Evolutionary conservation across 2,888 invertebrate species (phyloP).

Genomic region (Nematopogon swammerdamellus): DNA sequence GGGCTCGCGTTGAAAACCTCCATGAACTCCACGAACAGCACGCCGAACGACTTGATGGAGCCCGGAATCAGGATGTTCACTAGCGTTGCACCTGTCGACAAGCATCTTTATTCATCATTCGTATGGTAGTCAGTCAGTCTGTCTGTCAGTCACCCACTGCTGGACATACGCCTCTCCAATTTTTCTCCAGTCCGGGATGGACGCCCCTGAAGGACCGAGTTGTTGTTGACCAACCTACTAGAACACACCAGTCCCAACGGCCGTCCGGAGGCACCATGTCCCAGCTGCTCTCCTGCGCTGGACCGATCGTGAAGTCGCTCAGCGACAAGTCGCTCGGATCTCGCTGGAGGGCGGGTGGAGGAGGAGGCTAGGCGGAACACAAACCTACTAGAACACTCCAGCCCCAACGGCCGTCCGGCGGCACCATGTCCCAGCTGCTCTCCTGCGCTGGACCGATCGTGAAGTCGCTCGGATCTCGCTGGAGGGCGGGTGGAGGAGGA

Average conservation of each 20-base stretch:
- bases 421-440: conserved; percentile 68
- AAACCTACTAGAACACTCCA: conserved; percentile 70
- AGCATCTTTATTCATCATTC: too few species aligned
- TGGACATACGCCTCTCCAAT: too few species aligned
- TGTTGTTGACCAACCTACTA: conserved; percentile 41
- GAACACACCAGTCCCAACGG: conserved; percentile 82
- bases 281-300: conserved; percentile 56
- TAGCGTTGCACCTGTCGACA: conserved; percentile 66
- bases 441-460: conserved; percentile 47
- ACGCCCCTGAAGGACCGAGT: background rate
- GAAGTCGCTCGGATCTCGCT: too few species aligned
- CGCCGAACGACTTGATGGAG: conserved; percentile 85
- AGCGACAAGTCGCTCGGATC: too few species aligned
- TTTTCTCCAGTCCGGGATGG: too few species aligned
- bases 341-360: conserved; percentile 20
- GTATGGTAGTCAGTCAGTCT: too few species aligned
- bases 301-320: too few species aligned
- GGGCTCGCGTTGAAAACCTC: conserved; percentile 73
- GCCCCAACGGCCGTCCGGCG: conserved; percentile 84
- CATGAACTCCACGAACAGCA: conserved; percentile 77
- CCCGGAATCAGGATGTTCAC: conserved; percentile 85
- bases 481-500: conserved; percentile 14
- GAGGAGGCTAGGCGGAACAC: conserved; percentile 3
- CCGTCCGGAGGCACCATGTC: conserved; percentile 81
- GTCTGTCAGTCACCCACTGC: too few species aligned